Conservation (phyloP, 2,113 vertebrate species). For the Athene noctua region DNA sequence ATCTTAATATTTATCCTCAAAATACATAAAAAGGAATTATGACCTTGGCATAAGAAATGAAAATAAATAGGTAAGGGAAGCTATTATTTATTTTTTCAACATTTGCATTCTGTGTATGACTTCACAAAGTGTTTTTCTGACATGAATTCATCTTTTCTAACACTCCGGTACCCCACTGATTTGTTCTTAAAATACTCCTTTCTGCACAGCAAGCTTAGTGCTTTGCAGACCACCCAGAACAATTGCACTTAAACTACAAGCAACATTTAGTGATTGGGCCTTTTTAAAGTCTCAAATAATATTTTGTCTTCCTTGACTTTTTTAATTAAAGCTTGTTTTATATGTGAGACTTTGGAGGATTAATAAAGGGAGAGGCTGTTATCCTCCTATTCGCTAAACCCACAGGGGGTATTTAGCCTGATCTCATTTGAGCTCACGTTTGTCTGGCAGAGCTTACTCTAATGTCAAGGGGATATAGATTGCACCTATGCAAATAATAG, state of each 20-base stretch:
- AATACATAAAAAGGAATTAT: conserved; percentile 53
- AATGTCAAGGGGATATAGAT: neutral
- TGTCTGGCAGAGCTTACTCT: conserved; percentile 1
- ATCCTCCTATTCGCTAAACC: conserved; percentile 1
- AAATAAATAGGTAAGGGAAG: conserved; percentile 51
- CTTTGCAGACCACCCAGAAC: conserved; percentile 36
- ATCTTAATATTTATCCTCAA: conserved; percentile 60
- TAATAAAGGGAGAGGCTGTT: conserved; percentile 14
- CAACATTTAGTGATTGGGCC: neutral
- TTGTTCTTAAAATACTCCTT: conserved; percentile 52
- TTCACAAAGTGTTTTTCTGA: conserved; percentile 33
- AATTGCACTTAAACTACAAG: neutral
- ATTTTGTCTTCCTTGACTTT: neutral
- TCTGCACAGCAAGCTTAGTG: neutral
- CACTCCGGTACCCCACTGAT: neutral
- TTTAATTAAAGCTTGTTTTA: neutral
- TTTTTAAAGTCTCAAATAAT: neutral
- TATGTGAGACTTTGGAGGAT: neutral
- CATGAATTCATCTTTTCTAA: conserved; percentile 24
- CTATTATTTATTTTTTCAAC: conserved; percentile 53
- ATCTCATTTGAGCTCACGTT: conserved; percentile 26
- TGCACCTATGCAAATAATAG: conserved; percentile 14
- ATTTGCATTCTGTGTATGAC: conserved; percentile 40
- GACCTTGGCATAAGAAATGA: conserved; percentile 26
- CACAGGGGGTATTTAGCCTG: neutral